Evolutionary conservation across 2,888 invertebrate species (phyloP).

Genomic region (Sisyra nigra): DNA sequence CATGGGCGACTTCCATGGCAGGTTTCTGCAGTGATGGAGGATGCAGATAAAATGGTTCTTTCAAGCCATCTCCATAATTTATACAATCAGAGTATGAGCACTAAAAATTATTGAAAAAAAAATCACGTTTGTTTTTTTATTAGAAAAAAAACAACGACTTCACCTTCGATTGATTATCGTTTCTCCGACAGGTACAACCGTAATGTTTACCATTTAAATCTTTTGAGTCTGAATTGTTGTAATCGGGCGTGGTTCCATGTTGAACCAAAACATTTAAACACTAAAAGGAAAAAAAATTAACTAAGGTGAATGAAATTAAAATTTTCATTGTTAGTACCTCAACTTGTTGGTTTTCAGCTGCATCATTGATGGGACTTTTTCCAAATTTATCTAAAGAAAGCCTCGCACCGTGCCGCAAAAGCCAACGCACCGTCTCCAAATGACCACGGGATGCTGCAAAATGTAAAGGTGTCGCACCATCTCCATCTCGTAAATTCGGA

Average conservation of each 20-base stretch:
- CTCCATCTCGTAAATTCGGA: constrained; percentile 71
- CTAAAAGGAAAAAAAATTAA: constrained; percentile 29
- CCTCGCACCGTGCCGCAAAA: constrained; percentile 66
- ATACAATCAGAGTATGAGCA: constrained; percentile 8
- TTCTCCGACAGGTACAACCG: constrained; percentile 28
- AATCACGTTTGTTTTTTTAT: not conserved
- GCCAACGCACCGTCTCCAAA: constrained; percentile 63
- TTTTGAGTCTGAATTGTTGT: constrained; percentile 29
- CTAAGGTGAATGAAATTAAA: not conserved
- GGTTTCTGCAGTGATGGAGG: constrained; percentile 36
- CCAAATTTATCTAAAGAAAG: constrained; percentile 72
- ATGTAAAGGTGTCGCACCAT: constrained; percentile 78
- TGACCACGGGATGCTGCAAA: constrained; percentile 80
- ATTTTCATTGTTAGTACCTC: constrained; percentile 39
- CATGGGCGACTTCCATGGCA: constrained; percentile 27
- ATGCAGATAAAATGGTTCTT: constrained; percentile 61
- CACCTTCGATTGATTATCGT: constrained; percentile 14
- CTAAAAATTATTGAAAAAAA: constrained; percentile 2
- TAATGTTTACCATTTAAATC: constrained; percentile 22
- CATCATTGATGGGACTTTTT: constrained; percentile 82
- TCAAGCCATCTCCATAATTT: constrained; percentile 11
- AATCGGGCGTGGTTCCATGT: constrained; percentile 56
- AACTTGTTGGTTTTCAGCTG: constrained; percentile 78
- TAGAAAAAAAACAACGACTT: not conserved
- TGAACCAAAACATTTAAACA: constrained; percentile 69